Percentiles rank a stretch among this genome's conserved stretches.
Evolutionary conservation across 2,113 vertebrate genomes (phyloP).

Genomic region (Arenaria interpres): DNA sequence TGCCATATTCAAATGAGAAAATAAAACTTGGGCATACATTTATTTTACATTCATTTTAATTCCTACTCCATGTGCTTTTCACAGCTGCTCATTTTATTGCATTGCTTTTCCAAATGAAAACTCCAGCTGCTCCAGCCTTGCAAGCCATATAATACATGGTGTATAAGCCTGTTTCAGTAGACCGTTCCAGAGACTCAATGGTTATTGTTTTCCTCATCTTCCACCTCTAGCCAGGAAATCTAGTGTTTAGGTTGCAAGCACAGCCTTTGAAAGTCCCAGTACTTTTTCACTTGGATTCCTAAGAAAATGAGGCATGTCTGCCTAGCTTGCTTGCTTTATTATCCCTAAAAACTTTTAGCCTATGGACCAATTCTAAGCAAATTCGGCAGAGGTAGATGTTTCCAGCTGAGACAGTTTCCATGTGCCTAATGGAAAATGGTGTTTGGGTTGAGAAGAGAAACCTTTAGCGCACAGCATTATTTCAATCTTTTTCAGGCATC

Average conservation of each 20-base stretch:
- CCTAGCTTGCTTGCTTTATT: not conserved
- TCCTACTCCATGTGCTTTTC: constrained; percentile 29
- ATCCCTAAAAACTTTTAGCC: not conserved
- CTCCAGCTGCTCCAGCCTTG: constrained; percentile 37
- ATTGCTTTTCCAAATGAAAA: constrained; percentile 48
- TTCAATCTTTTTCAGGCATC: not conserved
- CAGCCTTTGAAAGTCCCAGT: not conserved
- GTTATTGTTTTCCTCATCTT: constrained; percentile 28
- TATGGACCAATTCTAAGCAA: not conserved
- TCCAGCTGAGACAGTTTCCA: not conserved
- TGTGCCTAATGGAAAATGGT: not conserved
- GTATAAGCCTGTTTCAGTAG: not conserved
- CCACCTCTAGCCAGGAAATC: not conserved
- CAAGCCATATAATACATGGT: not conserved
- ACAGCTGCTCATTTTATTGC: constrained; percentile 61
- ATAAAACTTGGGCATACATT: not conserved
- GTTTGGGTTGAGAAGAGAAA: not conserved
- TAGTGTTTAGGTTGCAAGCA: not conserved
- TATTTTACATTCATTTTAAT: constrained; percentile 34
- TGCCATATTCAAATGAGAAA: constrained; percentile 20
- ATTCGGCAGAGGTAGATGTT: not conserved
- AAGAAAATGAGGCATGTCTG: not conserved
- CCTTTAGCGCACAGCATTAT: fast-evolving
- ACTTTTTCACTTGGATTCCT: not conserved
- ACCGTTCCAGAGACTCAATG: not conserved